Conservation (phyloP, 2,797 vertebrate species). For the Adelosebastes latens region DNA sequence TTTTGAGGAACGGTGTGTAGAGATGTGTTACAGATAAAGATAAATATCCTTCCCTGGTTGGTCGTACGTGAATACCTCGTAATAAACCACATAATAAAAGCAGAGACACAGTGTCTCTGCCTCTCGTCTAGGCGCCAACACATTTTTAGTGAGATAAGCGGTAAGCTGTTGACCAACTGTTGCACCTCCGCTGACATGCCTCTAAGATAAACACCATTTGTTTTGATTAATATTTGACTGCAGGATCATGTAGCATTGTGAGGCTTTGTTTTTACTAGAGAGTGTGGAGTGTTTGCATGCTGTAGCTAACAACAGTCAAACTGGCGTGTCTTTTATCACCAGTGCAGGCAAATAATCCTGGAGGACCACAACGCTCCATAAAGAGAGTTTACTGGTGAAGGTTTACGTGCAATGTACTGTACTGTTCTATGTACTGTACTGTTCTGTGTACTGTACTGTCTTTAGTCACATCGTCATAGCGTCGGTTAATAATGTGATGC, state of each 20-base stretch:
- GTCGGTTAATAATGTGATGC: too few relatives aligned
- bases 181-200: not conserved
- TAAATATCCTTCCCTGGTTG: not conserved
- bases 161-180: not conserved
- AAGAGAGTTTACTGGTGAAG: not conserved
- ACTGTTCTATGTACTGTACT: not conserved
- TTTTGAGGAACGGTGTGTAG: not conserved
- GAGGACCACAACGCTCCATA: not conserved
- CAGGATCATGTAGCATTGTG: conserved; percentile 9
- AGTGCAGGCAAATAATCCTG: not conserved
- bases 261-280: not conserved
- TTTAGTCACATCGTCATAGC: not conserved
- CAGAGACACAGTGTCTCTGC: not conserved
- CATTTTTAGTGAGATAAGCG: not conserved
- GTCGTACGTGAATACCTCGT: not conserved
- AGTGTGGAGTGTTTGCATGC: not conserved
- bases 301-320: not conserved
- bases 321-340: not conserved
- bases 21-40: not conserved
- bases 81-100: not conserved
- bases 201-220: conserved; percentile 18
- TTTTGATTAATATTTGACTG: not conserved
- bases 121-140: not conserved
- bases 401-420: not conserved
- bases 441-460: not conserved